A percentile compares a stretch with the other conserved stretches of the same genome.
Conservation (phyloP, 2,888 invertebrate genomes). For the Plagiodera versicolora region DNA sequence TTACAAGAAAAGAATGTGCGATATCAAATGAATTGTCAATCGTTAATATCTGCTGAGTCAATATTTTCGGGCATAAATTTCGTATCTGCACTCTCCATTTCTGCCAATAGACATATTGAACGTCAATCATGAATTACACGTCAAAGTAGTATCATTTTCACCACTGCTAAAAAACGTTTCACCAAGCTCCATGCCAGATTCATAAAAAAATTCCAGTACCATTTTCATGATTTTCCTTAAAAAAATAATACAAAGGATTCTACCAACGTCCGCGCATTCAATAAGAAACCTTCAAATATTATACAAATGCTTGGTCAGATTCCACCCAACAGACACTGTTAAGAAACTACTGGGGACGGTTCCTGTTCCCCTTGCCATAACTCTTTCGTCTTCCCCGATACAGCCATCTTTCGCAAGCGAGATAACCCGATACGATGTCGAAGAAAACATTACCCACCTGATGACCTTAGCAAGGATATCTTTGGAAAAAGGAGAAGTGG, state of each 20-base stretch:
- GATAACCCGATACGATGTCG: constrained; percentile 40
- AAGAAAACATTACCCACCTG: constrained; percentile 51
- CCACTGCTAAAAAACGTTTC: not conserved
- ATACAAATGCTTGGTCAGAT: constrained; percentile 6
- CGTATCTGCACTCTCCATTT: too few relatives aligned
- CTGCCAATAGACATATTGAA: too few relatives aligned
- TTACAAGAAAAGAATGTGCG: too few relatives aligned
- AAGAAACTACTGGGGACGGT: not conserved
- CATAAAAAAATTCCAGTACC: constrained; percentile 19
- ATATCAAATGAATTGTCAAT: too few relatives aligned
- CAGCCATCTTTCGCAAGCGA: constrained; percentile 5
- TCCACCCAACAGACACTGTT: not conserved
- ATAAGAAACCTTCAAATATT: constrained; percentile 8
- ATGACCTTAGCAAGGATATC: constrained; percentile 49
- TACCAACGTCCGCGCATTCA: not conserved
- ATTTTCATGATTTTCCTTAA: constrained; percentile 23
- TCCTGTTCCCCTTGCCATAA: not conserved
- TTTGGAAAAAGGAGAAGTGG: constrained; percentile 49
- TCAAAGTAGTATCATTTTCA: not conserved
- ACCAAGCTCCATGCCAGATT: not conserved
- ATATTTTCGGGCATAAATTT: too few relatives aligned
- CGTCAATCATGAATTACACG: not conserved
- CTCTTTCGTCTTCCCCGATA: not conserved
- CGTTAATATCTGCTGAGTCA: too few relatives aligned
- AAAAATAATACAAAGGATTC: constrained; percentile 13